Conservation (phyloP, 2,888 invertebrate species). For the Omphaloscelis lunosa region DNA sequence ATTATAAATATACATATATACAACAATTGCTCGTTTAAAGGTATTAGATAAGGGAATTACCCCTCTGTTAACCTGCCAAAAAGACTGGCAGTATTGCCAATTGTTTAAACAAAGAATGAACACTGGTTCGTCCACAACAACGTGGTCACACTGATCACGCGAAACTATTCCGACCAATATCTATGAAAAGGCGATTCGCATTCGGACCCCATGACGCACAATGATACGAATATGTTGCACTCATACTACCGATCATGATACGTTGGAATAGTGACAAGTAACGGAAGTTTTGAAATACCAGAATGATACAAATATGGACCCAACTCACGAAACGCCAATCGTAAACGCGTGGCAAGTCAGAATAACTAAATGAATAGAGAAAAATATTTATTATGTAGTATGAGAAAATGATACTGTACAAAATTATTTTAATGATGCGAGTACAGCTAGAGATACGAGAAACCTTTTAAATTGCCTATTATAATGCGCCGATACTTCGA, state of each 20-base stretch:
- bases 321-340: conserved; percentile 16
- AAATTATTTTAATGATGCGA: conserved; percentile 33
- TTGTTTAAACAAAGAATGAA: neutral
- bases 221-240: conserved; percentile 24
- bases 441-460: conserved; percentile 9
- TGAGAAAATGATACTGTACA: conserved; percentile 7
- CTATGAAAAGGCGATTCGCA: conserved; percentile 16
- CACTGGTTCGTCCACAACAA: neutral
- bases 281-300: conserved; percentile 26
- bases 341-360: neutral
- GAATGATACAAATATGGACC: conserved; percentile 23
- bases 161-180: conserved; percentile 12
- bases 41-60: too few species aligned
- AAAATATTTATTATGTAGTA: neutral
- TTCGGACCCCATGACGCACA: conserved; percentile 3
- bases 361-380: conserved; percentile 28
- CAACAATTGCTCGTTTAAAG: too few species aligned
- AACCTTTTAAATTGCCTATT: conserved; percentile 39
- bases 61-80: neutral
- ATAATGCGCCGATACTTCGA: conserved; percentile 61
- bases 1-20: too few species aligned
- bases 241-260: conserved; percentile 30
- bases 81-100: neutral
- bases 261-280: conserved; percentile 36
- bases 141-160: conserved; percentile 23